These are phyloP conservation scores for Chanos chanos DNA, from an alignment of 2,797 vertebrate genomes.

Conservation along the genomic window DNA sequence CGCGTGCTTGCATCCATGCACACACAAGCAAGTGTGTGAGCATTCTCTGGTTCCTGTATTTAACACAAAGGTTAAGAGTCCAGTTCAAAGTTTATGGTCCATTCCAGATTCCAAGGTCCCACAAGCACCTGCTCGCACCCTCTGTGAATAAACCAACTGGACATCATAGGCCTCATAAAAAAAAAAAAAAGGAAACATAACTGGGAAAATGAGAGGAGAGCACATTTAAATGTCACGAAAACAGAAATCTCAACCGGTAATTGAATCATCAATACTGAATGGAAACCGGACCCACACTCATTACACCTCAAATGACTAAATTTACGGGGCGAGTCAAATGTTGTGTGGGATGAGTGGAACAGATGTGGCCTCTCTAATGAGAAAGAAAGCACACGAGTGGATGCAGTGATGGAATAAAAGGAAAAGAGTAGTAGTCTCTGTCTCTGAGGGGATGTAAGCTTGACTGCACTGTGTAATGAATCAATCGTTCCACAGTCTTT, in stretches of 20 bases:
- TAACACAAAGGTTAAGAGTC: constrained; percentile 14
- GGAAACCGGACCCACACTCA: neutral
- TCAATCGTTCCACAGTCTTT: no score
- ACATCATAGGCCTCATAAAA: neutral
- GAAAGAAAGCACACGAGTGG: neutral
- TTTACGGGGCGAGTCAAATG: neutral
- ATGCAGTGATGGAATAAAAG: neutral
- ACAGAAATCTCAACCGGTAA: neutral
- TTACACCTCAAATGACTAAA: constrained; percentile 1
- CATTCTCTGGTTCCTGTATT: neutral
- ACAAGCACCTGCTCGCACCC: neutral
- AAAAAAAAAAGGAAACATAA: neutral
- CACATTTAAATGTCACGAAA: constrained; percentile 17
- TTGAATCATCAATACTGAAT: constrained; percentile 11
- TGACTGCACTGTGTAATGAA: no score
- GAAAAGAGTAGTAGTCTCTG: neutral
- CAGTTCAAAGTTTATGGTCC: constrained; percentile 3
- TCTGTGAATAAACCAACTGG: neutral
- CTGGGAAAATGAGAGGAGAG: neutral
- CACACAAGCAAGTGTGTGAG: no score
- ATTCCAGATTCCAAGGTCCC: neutral
- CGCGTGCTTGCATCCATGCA: neutral
- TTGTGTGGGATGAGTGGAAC: constrained; percentile 3
- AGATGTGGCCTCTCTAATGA: constrained; percentile 20
- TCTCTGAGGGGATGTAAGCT: no score